A percentile compares a stretch with the other conserved stretches of the same genome.
Evolutionary conservation across 2,113 vertebrate genomes (phyloP).

Genomic region (Monopterus albus): DNA sequence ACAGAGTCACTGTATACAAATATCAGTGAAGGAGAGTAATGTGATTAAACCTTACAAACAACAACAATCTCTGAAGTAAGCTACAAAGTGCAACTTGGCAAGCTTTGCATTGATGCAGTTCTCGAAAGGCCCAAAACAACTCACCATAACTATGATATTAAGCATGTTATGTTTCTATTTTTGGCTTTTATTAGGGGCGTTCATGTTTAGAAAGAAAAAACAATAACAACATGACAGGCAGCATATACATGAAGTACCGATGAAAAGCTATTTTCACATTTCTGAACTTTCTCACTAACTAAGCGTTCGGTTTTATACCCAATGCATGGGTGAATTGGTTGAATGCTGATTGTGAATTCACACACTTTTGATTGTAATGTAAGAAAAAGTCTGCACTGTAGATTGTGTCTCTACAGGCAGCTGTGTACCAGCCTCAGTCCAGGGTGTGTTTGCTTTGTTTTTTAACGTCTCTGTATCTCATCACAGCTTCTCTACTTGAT

Average conservation of each 20-base stretch:
- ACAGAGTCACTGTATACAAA: conserved; percentile 47
- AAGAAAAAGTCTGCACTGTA: conserved; percentile 21
- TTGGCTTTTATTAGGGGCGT: conserved; percentile 50
- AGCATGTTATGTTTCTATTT: conserved; percentile 47
- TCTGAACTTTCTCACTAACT: conserved; percentile 29
- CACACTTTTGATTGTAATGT: conserved; percentile 52
- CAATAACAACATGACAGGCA: conserved; percentile 39
- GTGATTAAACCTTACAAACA: conserved; percentile 34
- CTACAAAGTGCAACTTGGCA: conserved; percentile 75
- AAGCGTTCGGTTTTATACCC: conserved; percentile 24
- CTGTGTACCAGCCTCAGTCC: conserved; percentile 22
- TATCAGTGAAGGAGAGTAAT: conserved; percentile 32
- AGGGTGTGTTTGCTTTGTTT: conserved; percentile 4
- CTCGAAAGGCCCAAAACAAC: conserved; percentile 33
- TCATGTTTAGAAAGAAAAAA: conserved; percentile 40
- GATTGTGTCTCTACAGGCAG: conserved; percentile 23
- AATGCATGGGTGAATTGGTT: conserved; percentile 28
- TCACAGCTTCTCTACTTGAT: conserved; percentile 22
- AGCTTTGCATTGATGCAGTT: conserved; percentile 52
- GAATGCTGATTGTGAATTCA: conserved; percentile 59
- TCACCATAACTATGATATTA: conserved; percentile 22
- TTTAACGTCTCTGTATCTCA: conserved; percentile 16
- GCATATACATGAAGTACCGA: too few relatives aligned
- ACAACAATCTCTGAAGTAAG: conserved; percentile 35
- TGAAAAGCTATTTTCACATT: conserved; percentile 66